These are phyloP conservation scores for Dolichotis patagonum DNA, from an alignment of 2,113 vertebrate genomes.

Conservation along the genomic window DNA sequence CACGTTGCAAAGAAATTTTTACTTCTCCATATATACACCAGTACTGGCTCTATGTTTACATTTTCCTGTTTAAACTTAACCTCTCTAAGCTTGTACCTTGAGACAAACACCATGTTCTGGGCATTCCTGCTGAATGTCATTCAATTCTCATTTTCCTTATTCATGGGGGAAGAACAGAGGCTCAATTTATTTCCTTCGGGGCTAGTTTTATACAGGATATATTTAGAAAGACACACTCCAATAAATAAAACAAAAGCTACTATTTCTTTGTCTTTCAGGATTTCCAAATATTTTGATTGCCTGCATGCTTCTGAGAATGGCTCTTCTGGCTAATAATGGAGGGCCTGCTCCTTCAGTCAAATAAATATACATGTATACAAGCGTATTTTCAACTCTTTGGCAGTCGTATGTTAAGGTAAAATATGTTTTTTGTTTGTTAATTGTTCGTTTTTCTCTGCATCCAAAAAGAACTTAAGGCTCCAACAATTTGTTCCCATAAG, in stretches of 20 bases:
- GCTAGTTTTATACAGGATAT: constrained; percentile 8
- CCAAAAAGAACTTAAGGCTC: not conserved
- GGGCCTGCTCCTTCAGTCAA: not conserved
- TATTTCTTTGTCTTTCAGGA: constrained; percentile 8
- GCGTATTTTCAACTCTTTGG: constrained; percentile 26
- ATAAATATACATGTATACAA: constrained; percentile 3
- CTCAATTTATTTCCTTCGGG: not conserved
- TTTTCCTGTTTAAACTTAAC: not conserved
- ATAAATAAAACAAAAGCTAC: constrained; percentile 38
- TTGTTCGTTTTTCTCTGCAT: not conserved
- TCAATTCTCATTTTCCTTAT: not conserved
- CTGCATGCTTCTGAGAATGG: constrained; percentile 28
- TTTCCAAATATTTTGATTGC: constrained; percentile 56
- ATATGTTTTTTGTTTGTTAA: not conserved
- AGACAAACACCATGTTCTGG: not conserved
- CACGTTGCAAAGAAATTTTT: not conserved
- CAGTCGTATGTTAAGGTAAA: not conserved
- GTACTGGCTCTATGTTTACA: not conserved
- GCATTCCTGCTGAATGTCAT: not conserved
- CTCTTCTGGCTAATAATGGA: not conserved
- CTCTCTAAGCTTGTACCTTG: not conserved
- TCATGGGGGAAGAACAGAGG: not conserved
- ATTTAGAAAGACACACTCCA: constrained; percentile 5
- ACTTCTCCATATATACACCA: not conserved
- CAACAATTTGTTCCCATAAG: constrained; percentile 24